Conservation (phyloP, 2,888 invertebrate species). For the Napeogenes sylphis region DNA sequence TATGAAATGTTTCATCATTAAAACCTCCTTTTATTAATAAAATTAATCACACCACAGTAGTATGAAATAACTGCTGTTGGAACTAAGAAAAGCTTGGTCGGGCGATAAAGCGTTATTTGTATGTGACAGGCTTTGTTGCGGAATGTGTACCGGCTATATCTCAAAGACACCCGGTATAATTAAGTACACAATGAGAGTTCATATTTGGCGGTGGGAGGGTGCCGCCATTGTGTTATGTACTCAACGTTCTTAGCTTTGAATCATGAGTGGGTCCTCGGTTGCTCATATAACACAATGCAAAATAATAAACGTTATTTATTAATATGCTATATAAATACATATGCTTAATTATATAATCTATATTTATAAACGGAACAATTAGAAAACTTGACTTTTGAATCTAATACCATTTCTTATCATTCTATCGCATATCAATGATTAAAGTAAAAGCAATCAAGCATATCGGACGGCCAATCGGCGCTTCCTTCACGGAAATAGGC, state of each 20-base stretch:
- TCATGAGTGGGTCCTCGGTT: constrained; percentile 53
- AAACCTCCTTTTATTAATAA: neutral
- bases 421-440: neutral
- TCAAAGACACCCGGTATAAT: constrained; percentile 63
- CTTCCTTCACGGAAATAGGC: constrained; percentile 31
- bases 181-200: constrained; percentile 74
- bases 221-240: constrained; percentile 39
- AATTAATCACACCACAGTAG: constrained; percentile 2
- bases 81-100: constrained; percentile 52
- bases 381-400: too few relatives aligned
- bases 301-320: constrained; percentile 1
- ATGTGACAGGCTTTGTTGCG: constrained; percentile 64
- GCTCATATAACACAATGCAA: constrained; percentile 3
- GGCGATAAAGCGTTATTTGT: constrained; percentile 69
- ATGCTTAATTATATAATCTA: too few relatives aligned
- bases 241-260: constrained; percentile 50
- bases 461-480: constrained; percentile 9
- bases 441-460: neutral
- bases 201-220: constrained; percentile 62
- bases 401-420: neutral
- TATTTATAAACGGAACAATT: too few relatives aligned
- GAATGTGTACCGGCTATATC: constrained; percentile 51
- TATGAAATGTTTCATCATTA: too few relatives aligned
- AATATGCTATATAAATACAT: neutral
- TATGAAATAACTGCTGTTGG: constrained; percentile 44